Conservation (phyloP, 2,888 invertebrate genomes). For the Pristionchus mayeri region DNA sequence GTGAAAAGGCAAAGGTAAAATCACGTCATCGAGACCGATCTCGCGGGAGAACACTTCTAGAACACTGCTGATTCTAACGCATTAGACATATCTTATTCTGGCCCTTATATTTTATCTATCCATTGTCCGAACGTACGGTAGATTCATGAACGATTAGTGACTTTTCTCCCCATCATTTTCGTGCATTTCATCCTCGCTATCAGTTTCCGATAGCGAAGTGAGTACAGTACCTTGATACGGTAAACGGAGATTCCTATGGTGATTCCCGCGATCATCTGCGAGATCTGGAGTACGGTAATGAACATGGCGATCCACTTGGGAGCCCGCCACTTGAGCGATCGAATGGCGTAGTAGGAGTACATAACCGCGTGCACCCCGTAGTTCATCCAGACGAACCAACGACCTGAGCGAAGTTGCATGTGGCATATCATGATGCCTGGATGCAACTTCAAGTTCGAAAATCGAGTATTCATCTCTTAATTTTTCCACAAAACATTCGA, state of each 20-base stretch:
- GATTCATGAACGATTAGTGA: background rate
- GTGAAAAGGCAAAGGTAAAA: slow-evolving; percentile 54
- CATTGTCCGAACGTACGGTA: background rate
- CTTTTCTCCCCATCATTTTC: background rate
- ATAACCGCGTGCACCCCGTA: slow-evolving; percentile 79
- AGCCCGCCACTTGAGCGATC: slow-evolving; percentile 74
- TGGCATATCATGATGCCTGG: no score
- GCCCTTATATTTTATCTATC: background rate
- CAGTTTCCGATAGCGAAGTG: background rate
- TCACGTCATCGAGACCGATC: no score
- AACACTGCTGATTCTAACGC: no score
- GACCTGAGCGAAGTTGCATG: no score
- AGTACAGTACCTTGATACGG: slow-evolving; percentile 63
- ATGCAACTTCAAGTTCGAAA: no score
- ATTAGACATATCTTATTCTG: no score
- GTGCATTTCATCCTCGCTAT: background rate
- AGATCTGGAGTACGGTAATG: slow-evolving; percentile 77
- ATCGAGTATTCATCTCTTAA: slow-evolving; percentile 21
- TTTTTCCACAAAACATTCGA: no score
- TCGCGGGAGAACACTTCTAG: no score
- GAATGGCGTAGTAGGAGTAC: slow-evolving; percentile 79
- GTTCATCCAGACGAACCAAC: slow-evolving; percentile 79
- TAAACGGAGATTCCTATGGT: slow-evolving; percentile 72
- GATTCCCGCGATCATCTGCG: slow-evolving; percentile 70
- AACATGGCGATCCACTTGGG: slow-evolving; percentile 77